Conservation (phyloP, 2,888 invertebrate species). For the Eurytoma californica region DNA sequence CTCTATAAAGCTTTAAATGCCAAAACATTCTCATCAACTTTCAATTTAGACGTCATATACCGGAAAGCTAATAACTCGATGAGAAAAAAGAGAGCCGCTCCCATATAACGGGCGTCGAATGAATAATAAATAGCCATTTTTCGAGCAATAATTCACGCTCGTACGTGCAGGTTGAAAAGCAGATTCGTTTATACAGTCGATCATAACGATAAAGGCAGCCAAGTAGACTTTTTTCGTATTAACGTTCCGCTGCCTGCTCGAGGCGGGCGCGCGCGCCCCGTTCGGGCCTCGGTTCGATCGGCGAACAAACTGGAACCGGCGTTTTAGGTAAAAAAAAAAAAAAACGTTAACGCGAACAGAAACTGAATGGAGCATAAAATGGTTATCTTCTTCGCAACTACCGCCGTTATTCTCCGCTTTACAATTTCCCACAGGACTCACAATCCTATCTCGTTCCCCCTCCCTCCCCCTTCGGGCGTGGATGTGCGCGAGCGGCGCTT, state of each 20-base stretch:
- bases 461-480: background rate
- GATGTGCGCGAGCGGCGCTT: slow-evolving; percentile 11
- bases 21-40: too few relatives aligned
- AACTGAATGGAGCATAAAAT: slow-evolving; percentile 63
- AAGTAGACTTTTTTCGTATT: slow-evolving; percentile 35
- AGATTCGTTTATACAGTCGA: slow-evolving; percentile 36
- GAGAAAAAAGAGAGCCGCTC: too few relatives aligned
- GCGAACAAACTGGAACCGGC: slow-evolving; percentile 49
- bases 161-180: background rate
- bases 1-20: too few relatives aligned
- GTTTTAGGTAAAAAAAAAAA: slow-evolving; percentile 55
- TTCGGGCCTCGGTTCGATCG: slow-evolving; percentile 28
- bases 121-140: slow-evolving; percentile 24
- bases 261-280: background rate
- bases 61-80: too few relatives aligned
- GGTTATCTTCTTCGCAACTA: slow-evolving; percentile 63
- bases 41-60: too few relatives aligned
- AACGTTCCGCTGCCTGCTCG: slow-evolving; percentile 30
- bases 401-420: slow-evolving; percentile 59
- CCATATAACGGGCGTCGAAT: background rate
- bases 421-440: slow-evolving; percentile 63
- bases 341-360: slow-evolving; percentile 60
- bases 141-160: slow-evolving; percentile 26
- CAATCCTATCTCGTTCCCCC: slow-evolving; percentile 56
- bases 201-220: slow-evolving; percentile 32